phyloP scores from a whole-genome alignment of 1,140 invertebrate species.

The Diabrotica undecimpunctata region DNA sequence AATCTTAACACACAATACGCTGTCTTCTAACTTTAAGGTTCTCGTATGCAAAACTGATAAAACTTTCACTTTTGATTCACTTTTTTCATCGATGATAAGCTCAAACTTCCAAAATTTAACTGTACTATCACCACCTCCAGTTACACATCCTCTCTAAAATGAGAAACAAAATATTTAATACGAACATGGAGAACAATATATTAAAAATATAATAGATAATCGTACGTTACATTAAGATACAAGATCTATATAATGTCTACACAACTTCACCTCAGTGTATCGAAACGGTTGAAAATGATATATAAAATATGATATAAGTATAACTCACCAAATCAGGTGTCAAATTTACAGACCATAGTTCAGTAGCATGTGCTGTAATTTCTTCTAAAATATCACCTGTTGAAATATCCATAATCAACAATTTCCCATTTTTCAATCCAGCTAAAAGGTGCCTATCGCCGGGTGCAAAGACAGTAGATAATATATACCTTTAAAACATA shows the following conservation, averaged over 20 bases:
- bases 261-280: too few species aligned
- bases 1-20: constrained; percentile 76
- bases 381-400: constrained; percentile 74
- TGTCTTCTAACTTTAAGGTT: constrained; percentile 84
- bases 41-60: constrained; percentile 76
- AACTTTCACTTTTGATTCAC: constrained; percentile 60
- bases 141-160: constrained; percentile 73
- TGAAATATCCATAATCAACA: constrained; percentile 85
- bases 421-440: constrained; percentile 80
- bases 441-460: constrained; percentile 88
- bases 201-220: too few species aligned
- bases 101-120: constrained; percentile 96
- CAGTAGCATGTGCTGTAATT: constrained; percentile 73
- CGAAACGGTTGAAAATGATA: too few species aligned
- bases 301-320: too few species aligned
- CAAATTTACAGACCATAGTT: constrained; percentile 76
- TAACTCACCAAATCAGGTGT: constrained; percentile 67
- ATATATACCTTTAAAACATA: constrained; percentile 57
- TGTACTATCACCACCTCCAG: constrained; percentile 83
- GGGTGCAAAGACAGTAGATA: constrained; percentile 79
- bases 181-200: too few species aligned
- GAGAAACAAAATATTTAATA: too few species aligned
- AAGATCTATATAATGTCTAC: too few species aligned
- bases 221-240: too few species aligned
- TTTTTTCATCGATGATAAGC: constrained; percentile 64